Percentiles rank a stretch among this genome's conserved stretches.
Conservation (phyloP, 2,888 invertebrate genomes). For the Frankliniella intonsa region DNA sequence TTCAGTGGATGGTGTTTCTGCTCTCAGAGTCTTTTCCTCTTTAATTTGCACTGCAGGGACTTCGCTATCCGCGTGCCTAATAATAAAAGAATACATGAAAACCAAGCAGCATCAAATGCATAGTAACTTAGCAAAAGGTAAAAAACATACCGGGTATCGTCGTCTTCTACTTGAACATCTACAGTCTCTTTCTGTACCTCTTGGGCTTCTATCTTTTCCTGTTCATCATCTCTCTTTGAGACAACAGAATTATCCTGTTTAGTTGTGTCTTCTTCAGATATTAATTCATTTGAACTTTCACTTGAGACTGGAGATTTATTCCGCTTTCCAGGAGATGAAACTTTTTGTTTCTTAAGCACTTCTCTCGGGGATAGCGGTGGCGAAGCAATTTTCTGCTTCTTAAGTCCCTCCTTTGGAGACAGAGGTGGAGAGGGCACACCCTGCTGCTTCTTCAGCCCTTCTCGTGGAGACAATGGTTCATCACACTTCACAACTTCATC, state of each 20-base stretch:
- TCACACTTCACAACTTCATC: slow-evolving; percentile 23
- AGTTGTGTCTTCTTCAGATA: not conserved
- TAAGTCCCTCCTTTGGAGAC: no score
- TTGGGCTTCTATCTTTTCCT: slow-evolving; percentile 35
- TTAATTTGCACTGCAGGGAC: slow-evolving; percentile 34
- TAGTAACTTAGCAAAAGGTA: not conserved
- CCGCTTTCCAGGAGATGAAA: not conserved
- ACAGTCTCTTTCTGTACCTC: slow-evolving; percentile 36
- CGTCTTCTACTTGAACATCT: slow-evolving; percentile 32
- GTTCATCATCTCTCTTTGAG: slow-evolving; percentile 9
- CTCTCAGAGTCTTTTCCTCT: slow-evolving; percentile 33
- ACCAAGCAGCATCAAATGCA: no score
- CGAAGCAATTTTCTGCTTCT: no score
- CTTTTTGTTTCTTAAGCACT: not conserved
- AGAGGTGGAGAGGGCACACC: no score
- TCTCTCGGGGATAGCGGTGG: not conserved
- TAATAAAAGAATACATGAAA: not conserved
- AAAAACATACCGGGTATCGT: slow-evolving; percentile 31
- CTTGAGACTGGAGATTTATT: not conserved
- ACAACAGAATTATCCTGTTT: slow-evolving; percentile 22
- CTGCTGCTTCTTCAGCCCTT: no score
- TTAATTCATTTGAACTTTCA: slow-evolving; percentile 8
- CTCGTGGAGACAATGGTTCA: not conserved
- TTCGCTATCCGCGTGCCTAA: slow-evolving; percentile 32
- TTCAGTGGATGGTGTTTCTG: slow-evolving; percentile 32